These are phyloP conservation scores for Venturia canescens DNA, from an alignment of 1,140 invertebrate genomes.

Conservation along the genomic window DNA sequence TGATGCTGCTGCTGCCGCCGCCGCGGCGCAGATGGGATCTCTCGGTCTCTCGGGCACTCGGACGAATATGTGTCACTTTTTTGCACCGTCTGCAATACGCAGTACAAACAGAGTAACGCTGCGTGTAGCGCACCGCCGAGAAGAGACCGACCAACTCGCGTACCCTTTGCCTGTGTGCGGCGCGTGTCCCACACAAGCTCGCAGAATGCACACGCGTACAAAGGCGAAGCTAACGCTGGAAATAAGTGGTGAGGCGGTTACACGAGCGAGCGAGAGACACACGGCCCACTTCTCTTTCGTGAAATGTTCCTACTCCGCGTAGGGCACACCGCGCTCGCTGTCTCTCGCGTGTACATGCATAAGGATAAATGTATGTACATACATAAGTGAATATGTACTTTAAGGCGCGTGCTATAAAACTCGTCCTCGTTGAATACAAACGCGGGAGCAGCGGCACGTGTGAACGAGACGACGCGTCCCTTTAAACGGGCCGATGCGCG, in stretches of 20 bases:
- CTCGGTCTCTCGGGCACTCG: slow-evolving; percentile 35
- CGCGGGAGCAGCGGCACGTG: neutral
- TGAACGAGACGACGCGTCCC: neutral
- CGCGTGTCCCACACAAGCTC: too few species aligned
- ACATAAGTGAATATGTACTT: neutral
- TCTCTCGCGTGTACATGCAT: too few species aligned
- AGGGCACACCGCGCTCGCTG: neutral
- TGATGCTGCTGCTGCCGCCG: neutral
- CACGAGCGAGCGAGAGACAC: slow-evolving; percentile 23
- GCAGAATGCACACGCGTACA: neutral
- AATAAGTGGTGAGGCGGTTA: slow-evolving; percentile 27
- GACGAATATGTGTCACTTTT: slow-evolving; percentile 61
- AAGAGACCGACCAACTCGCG: neutral
- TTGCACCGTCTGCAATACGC: slow-evolving; percentile 48
- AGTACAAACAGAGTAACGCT: neutral
- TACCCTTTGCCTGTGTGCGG: neutral
- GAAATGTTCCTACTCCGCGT: neutral
- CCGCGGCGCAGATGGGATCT: slow-evolving; percentile 28
- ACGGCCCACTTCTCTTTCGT: slow-evolving; percentile 31
- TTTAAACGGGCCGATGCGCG: neutral
- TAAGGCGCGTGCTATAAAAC: neutral
- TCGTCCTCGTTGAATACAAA: neutral
- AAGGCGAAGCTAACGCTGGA: neutral
- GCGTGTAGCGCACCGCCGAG: neutral
- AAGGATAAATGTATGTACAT: neutral